Conservation (phyloP, 2,797 vertebrate species). For the Nyctalus aviator region DNA sequence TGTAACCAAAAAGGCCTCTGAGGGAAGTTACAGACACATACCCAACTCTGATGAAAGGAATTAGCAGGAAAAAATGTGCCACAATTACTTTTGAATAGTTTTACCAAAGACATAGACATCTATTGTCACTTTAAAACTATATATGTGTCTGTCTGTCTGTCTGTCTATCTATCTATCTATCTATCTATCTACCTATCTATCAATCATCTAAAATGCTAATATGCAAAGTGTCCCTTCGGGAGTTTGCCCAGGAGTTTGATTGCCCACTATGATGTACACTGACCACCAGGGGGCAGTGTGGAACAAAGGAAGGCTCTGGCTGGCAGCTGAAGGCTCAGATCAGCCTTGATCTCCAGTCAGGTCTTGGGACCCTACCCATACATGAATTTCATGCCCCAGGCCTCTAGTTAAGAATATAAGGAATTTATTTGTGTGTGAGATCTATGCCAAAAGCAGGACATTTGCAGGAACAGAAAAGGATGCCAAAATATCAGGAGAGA, state of each 20-base stretch:
- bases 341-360: too few relatives aligned
- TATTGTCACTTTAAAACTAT: constrained; percentile 29
- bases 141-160: neutral
- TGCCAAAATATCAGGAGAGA: constrained; percentile 72
- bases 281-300: too few relatives aligned
- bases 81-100: neutral
- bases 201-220: too few relatives aligned
- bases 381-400: too few relatives aligned
- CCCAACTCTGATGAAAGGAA: constrained; percentile 7
- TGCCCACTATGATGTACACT: too few relatives aligned
- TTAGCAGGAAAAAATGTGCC: neutral
- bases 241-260: too few relatives aligned
- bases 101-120: neutral
- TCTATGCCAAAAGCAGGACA: neutral
- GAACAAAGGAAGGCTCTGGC: too few relatives aligned
- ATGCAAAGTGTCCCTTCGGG: too few relatives aligned
- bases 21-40: constrained; percentile 10
- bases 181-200: too few relatives aligned
- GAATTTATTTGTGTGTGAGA: constrained; percentile 1
- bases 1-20: constrained; percentile 37
- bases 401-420: neutral
- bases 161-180: too few relatives aligned
- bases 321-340: too few relatives aligned
- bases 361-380: too few relatives aligned
- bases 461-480: constrained; percentile 59